A percentile compares a stretch with the other conserved stretches of the same genome.
Conservation (phyloP, 2,797 vertebrate species). For the Paramormyrops hopkinsi region DNA sequence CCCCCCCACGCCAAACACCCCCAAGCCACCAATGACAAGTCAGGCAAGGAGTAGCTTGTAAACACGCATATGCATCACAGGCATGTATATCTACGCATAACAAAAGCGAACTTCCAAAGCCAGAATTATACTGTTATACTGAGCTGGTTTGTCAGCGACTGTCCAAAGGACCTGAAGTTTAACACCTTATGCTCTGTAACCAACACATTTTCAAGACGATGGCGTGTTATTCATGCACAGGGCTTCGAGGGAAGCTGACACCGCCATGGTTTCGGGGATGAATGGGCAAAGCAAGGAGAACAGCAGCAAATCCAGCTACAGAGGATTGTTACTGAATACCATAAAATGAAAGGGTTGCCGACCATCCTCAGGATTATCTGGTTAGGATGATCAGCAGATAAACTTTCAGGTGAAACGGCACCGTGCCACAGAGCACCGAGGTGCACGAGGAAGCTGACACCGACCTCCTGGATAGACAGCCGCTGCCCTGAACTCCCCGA, state of each 20-base stretch:
- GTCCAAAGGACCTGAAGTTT: background rate
- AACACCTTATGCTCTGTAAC: background rate
- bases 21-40: background rate
- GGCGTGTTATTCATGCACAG: background rate
- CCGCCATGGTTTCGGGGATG: background rate
- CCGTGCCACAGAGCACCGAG: conserved; percentile 33
- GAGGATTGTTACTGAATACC: background rate
- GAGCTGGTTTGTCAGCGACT: background rate
- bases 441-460: conserved; percentile 28
- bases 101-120: background rate
- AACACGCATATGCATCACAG: background rate
- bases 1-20: conserved; percentile 31
- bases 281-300: conserved; percentile 2
- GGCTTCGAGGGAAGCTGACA: conserved; percentile 28
- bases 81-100: background rate
- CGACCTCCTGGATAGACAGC: background rate
- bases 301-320: background rate
- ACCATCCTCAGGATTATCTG: background rate
- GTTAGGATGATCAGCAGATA: background rate
- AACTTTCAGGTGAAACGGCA: background rate
- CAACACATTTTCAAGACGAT: background rate
- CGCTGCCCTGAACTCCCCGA: background rate
- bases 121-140: background rate
- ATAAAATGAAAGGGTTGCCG: background rate
- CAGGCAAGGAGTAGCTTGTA: conserved; percentile 11